A percentile compares a stretch with the other conserved stretches of the same genome.
phyloP scores from a whole-genome alignment of 2,888 invertebrate genomes.

The Galerucella nymphaeae region DNA sequence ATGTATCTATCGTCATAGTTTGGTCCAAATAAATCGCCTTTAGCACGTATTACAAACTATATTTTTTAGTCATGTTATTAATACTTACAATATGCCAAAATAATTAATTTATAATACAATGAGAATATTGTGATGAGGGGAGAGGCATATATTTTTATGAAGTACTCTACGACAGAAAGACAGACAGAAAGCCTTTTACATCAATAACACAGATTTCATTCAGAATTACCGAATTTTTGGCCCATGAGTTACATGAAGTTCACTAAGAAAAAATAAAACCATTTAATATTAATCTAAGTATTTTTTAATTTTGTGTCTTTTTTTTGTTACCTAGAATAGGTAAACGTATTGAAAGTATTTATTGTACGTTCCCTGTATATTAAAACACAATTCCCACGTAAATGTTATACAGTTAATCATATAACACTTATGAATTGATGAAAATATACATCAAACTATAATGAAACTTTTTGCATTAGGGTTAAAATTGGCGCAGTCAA shows the following conservation, averaged over 20 bases:
- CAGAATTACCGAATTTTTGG: conserved; percentile 62
- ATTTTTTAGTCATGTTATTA: neutral
- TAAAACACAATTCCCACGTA: conserved; percentile 1
- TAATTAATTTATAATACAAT: conserved; percentile 26
- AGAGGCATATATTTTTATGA: conserved; percentile 29
- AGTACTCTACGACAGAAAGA: conserved; percentile 60
- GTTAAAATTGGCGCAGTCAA: neutral
- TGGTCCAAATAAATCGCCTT: too few relatives aligned
- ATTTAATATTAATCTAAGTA: conserved; percentile 41
- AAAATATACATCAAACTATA: neutral
- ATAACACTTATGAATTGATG: neutral
- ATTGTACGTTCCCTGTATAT: neutral
- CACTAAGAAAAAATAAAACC: conserved; percentile 60
- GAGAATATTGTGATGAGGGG: conserved; percentile 34
- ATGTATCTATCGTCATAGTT: too few relatives aligned
- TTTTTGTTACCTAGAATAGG: conserved; percentile 1
- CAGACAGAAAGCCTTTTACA: conserved; percentile 62
- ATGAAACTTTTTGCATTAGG: neutral
- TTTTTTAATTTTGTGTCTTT: conserved; percentile 18
- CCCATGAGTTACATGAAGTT: conserved; percentile 65
- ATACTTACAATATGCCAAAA: conserved; percentile 27
- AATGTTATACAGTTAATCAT: neutral
- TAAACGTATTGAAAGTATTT: neutral
- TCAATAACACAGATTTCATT: conserved; percentile 56
- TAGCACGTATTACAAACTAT: neutral